Percentiles rank a stretch among this genome's conserved stretches.
Conservation (phyloP, 2,888 invertebrate genomes). For the Ptychoptera albimana region DNA sequence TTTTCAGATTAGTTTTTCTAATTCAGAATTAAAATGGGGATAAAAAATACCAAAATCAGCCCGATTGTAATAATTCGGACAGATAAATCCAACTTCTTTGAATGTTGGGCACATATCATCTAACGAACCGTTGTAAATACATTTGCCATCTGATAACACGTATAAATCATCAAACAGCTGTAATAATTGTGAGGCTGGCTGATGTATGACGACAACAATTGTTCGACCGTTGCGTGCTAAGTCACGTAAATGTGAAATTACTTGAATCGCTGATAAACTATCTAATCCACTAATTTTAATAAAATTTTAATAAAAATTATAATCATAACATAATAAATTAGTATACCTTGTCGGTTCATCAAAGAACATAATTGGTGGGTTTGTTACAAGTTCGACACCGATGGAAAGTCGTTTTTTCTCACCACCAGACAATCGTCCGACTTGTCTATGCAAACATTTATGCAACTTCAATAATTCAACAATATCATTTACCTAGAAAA, state of each 20-base stretch:
- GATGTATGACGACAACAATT: conserved; percentile 78
- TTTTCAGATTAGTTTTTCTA: conserved; percentile 17
- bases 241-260: conserved; percentile 57
- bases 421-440: conserved; percentile 65
- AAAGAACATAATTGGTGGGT: conserved; percentile 85
- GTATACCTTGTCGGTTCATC: conserved; percentile 82
- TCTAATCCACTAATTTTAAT: conserved; percentile 50
- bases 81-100: conserved; percentile 45
- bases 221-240: conserved; percentile 69
- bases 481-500: conserved; percentile 57
- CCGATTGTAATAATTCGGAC: conserved; percentile 80
- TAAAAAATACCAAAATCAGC: conserved; percentile 62
- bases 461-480: conserved; percentile 55
- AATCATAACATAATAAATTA: not conserved
- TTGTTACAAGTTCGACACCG: conserved; percentile 75
- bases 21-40: not conserved
- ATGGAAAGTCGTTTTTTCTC: conserved; percentile 80
- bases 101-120: conserved; percentile 56
- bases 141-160: conserved; percentile 59
- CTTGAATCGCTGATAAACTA: conserved; percentile 65
- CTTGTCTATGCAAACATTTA: conserved; percentile 45
- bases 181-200: conserved; percentile 72
- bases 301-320: not conserved
- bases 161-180: conserved; percentile 78
- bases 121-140: conserved; percentile 63